A percentile compares a stretch with the other conserved stretches of the same genome.
phyloP scores from a whole-genome alignment of 2,113 vertebrate genomes.

The Laticauda laticaudata region DNA sequence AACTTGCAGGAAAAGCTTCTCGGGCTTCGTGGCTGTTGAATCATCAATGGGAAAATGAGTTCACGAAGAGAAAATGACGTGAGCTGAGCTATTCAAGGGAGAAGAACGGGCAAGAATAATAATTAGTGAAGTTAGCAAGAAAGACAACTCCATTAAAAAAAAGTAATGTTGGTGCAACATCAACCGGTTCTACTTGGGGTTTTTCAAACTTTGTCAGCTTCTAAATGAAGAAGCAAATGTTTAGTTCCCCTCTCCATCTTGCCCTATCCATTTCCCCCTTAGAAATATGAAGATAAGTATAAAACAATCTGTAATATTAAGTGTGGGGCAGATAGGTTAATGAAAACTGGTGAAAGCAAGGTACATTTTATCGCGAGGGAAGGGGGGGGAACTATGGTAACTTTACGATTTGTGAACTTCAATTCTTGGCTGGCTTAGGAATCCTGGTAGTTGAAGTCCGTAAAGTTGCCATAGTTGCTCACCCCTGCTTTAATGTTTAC shows the following conservation, averaged over 20 bases:
- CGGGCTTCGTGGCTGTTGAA: neutral
- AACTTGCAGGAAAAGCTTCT: neutral
- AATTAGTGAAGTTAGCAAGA: neutral
- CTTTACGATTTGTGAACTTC: neutral
- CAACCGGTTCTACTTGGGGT: neutral
- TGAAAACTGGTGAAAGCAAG: neutral
- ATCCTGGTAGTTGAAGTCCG: neutral
- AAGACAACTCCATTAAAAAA: neutral
- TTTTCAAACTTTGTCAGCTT: neutral
- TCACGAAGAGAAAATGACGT: neutral
- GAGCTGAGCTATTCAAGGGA: neutral
- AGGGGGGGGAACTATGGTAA: neutral
- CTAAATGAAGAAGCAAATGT: neutral
- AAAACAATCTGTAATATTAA: neutral
- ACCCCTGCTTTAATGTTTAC: neutral
- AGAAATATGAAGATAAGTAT: neutral
- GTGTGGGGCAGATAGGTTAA: neutral
- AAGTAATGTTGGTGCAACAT: neutral
- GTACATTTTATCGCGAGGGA: neutral
- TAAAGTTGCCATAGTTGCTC: neutral
- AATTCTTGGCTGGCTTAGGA: neutral
- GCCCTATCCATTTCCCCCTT: neutral
- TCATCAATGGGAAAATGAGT: neutral
- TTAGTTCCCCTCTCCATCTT: neutral
- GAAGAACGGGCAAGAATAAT: neutral